A percentile compares a stretch with the other conserved stretches of the same genome.
Conservation (phyloP, 2,113 vertebrate genomes). For the Gymnarchus niloticus region DNA sequence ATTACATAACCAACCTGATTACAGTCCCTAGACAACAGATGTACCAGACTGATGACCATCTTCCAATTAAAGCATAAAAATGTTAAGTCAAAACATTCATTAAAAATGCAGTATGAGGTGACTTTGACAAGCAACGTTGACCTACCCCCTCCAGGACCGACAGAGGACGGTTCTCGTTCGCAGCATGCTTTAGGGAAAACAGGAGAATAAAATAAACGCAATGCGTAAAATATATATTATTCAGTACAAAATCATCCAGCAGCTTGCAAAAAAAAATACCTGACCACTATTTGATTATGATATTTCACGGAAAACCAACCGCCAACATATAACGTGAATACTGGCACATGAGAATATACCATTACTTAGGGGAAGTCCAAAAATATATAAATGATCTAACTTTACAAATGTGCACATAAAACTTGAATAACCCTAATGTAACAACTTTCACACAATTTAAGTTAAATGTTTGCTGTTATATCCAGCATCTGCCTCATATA, state of each 20-base stretch:
- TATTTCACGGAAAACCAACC: neutral
- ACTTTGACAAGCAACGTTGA: conserved; percentile 18
- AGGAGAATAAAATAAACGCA: neutral
- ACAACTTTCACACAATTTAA: no score
- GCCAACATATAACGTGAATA: conserved; percentile 5
- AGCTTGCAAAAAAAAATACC: conserved; percentile 7
- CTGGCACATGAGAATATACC: conserved; percentile 14
- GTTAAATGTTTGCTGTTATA: neutral
- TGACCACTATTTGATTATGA: neutral
- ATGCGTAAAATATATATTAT: neutral
- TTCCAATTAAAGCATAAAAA: neutral
- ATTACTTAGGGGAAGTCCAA: neutral
- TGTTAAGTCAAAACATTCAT: neutral
- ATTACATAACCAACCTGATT: neutral
- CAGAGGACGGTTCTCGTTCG: conserved; percentile 39
- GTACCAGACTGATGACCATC: neutral
- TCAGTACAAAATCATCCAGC: neutral
- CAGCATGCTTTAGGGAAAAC: conserved; percentile 41
- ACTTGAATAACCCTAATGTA: neutral
- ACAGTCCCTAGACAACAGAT: neutral
- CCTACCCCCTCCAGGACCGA: conserved; percentile 56
- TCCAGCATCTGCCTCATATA: neutral
- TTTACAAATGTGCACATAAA: neutral
- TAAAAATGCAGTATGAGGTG: neutral
- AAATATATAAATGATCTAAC: neutral